phyloP scores from a whole-genome alignment of 2,797 vertebrate genomes.

The Notolabrus celidotus region DNA sequence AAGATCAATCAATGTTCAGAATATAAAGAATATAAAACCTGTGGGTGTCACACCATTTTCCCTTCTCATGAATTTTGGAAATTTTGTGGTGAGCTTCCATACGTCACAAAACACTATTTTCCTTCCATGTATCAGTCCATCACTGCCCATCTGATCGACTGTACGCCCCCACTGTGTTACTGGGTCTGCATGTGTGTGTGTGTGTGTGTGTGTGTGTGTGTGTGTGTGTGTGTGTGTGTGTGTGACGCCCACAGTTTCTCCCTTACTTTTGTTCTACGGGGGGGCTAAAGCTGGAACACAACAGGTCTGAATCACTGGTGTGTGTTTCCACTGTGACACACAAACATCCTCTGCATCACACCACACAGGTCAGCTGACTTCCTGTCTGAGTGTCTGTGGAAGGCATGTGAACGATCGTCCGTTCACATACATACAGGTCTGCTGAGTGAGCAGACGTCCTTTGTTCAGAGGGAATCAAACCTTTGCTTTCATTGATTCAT shows the following conservation, averaged over 20 bases:
- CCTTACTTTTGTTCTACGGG: conserved; percentile 45
- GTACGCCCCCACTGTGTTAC: neutral
- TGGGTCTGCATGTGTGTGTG: neutral
- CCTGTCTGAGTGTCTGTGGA: conserved; percentile 46
- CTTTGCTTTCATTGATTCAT: no score
- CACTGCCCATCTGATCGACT: conserved; percentile 42
- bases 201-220: neutral
- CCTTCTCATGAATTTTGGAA: conserved; percentile 36
- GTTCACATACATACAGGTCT: neutral
- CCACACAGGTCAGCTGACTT: conserved; percentile 74
- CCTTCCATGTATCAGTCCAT: conserved; percentile 54
- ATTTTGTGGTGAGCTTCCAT: conserved; percentile 57
- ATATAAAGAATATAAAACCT: neutral
- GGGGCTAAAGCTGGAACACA: conserved; percentile 59
- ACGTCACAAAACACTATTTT: conserved; percentile 62
- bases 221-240: neutral
- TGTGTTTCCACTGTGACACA: conserved; percentile 74
- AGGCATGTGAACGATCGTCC: conserved; percentile 22
- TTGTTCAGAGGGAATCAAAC: no score
- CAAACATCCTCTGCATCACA: conserved; percentile 53
- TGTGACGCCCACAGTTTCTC: conserved; percentile 53
- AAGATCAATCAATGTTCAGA: neutral
- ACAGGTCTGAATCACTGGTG: conserved; percentile 13
- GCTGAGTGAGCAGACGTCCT: no score
- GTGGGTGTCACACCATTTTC: conserved; percentile 18